A percentile compares a stretch with the other conserved stretches of the same genome.
Evolutionary conservation across 35 echinoderm and acorn worm genomes (phyloP).

Genomic region (Chiridota heheva): DNA sequence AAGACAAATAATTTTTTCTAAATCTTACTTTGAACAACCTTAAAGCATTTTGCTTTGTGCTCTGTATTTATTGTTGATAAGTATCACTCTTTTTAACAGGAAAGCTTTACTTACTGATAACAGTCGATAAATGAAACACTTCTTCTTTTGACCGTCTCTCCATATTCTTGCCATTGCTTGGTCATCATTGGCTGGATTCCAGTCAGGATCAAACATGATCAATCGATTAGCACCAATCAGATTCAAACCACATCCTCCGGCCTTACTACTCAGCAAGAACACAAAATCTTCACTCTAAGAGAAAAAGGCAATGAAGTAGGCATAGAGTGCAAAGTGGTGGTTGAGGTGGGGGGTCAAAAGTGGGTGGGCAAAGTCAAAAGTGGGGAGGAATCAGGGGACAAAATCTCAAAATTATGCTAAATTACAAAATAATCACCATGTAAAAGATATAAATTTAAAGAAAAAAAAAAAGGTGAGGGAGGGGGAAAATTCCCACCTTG

Average conservation of each 20-base stretch:
- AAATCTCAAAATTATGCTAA: too few species aligned
- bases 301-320: background rate
- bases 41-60: too few species aligned
- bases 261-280: conserved; percentile 97
- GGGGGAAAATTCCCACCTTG: too few species aligned
- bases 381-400: too few species aligned
- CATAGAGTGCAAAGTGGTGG: background rate
- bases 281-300: conserved; percentile 82
- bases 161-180: conserved; percentile 97
- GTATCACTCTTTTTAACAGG: background rate
- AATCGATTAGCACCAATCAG: conserved; percentile 94
- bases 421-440: too few species aligned
- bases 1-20: too few species aligned
- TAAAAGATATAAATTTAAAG: too few species aligned
- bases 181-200: conserved; percentile 99
- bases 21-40: too few species aligned
- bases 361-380: background rate
- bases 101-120: conserved; percentile 63
- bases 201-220: conserved; percentile 99
- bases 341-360: background rate
- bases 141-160: conserved; percentile 98
- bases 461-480: too few species aligned
- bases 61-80: too few species aligned
- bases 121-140: conserved; percentile 91
- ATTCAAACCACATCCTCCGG: conserved; percentile 97